phyloP scores from a whole-genome alignment of 2,113 vertebrate genomes.

The Ascaphus truei region DNA sequence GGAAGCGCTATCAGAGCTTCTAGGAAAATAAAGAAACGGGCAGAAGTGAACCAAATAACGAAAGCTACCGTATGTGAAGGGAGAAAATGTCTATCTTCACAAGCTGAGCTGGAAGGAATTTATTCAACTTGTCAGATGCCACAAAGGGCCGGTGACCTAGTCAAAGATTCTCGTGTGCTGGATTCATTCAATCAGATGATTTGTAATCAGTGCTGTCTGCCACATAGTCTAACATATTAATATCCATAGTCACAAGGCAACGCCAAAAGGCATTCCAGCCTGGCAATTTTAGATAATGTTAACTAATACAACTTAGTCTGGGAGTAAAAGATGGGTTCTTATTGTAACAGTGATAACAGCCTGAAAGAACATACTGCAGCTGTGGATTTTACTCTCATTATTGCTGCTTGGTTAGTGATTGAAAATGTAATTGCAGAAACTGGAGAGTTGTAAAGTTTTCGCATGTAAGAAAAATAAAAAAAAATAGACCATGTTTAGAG shows the following conservation, averaged over 20 bases:
- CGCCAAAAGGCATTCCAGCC: background rate
- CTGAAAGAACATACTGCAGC: background rate
- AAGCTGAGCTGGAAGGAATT: background rate
- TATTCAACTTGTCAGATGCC: conserved; percentile 17
- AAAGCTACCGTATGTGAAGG: too few relatives aligned
- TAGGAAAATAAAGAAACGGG: too few relatives aligned
- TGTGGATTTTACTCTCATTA: background rate
- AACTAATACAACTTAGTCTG: background rate
- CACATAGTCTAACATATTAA: conserved; percentile 1
- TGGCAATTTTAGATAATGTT: background rate
- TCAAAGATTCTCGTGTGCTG: background rate
- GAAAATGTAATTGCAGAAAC: background rate
- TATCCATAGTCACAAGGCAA: background rate
- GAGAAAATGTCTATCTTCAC: too few relatives aligned
- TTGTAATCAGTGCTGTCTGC: conserved; percentile 1
- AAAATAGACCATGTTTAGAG: too few relatives aligned
- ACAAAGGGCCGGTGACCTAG: background rate
- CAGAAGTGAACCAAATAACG: too few relatives aligned
- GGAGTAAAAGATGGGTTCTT: background rate
- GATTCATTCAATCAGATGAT: background rate
- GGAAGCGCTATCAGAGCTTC: too few relatives aligned
- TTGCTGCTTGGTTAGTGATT: background rate
- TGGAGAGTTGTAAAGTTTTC: too few relatives aligned
- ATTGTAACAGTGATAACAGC: background rate
- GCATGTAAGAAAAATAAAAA: too few relatives aligned